Conservation (phyloP, 2,113 vertebrate genomes). For the Halcyon senegalensis region DNA sequence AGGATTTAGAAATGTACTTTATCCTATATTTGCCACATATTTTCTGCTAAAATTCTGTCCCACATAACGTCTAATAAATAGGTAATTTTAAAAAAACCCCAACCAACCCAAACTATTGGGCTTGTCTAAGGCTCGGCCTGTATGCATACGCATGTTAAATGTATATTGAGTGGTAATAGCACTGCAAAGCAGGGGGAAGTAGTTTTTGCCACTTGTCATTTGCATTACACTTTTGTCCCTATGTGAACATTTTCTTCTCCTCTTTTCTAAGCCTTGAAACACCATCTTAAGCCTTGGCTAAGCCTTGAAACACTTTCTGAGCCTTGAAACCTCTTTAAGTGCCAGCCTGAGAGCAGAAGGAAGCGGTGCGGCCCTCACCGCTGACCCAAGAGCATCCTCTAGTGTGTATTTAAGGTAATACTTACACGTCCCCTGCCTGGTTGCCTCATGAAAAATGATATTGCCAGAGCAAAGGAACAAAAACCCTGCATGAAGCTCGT, state of each 20-base stretch:
- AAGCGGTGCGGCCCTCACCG: neutral
- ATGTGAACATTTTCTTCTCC: neutral
- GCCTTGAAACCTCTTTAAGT: neutral
- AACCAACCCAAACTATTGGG: neutral
- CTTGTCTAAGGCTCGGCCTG: neutral
- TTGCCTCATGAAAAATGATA: fast-evolving
- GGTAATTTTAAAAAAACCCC: neutral
- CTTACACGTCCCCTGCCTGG: neutral
- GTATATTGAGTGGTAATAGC: neutral
- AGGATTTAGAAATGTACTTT: neutral
- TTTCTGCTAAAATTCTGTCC: neutral
- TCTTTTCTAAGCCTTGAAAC: neutral
- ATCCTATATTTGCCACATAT: neutral
- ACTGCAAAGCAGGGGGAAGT: neutral
- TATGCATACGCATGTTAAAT: neutral
- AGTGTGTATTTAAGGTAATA: slow-evolving; percentile 25
- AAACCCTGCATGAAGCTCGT: fast-evolving
- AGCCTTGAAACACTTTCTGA: neutral
- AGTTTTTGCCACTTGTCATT: neutral
- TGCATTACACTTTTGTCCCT: neutral
- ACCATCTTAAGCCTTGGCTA: neutral
- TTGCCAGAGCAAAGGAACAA: neutral
- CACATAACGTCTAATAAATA: neutral
- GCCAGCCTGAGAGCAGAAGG: neutral
- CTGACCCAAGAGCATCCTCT: slow-evolving; percentile 68